Evolutionary conservation across 2,113 vertebrate species (phyloP).

Genomic region (Cynoglossus semilaevis): DNA sequence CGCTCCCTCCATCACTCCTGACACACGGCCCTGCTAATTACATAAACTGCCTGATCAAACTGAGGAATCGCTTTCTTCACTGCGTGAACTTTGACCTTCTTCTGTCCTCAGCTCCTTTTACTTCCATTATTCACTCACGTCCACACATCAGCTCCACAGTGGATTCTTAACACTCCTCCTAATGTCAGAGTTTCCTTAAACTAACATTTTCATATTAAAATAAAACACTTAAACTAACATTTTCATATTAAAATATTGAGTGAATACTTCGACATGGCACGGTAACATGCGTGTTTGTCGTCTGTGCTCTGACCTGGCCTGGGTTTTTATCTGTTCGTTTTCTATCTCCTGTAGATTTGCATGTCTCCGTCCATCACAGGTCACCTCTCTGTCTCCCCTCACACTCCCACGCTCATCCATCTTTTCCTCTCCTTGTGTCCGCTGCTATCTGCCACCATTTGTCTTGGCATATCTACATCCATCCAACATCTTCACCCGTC

Average conservation of each 20-base stretch:
- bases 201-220: neutral
- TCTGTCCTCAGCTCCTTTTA: conserved; percentile 2
- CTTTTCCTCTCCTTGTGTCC: conserved; percentile 3
- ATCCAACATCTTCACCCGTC: neutral
- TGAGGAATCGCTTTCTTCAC: conserved; percentile 25
- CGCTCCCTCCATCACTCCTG: conserved; percentile 30
- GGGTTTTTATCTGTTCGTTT: conserved; percentile 11
- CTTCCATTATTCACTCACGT: conserved; percentile 5
- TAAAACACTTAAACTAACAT: neutral
- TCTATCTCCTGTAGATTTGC: conserved; percentile 11
- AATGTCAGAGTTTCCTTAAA: neutral
- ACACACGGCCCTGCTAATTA: conserved; percentile 37
- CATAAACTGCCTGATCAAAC: conserved; percentile 43
- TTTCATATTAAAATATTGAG: neutral
- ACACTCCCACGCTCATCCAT: conserved; percentile 12
- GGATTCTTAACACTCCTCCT: neutral
- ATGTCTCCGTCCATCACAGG: conserved; percentile 2
- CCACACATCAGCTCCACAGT: neutral
- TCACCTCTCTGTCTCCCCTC: conserved; percentile 20
- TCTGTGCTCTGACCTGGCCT: neutral
- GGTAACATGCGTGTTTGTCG: no score
- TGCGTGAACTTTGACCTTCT: conserved; percentile 21
- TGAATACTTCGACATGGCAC: neutral
- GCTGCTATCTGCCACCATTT: conserved; percentile 2
- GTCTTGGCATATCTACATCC: neutral